Conservation (phyloP, 2,113 vertebrate genomes). For the Sorex araneus region DNA sequence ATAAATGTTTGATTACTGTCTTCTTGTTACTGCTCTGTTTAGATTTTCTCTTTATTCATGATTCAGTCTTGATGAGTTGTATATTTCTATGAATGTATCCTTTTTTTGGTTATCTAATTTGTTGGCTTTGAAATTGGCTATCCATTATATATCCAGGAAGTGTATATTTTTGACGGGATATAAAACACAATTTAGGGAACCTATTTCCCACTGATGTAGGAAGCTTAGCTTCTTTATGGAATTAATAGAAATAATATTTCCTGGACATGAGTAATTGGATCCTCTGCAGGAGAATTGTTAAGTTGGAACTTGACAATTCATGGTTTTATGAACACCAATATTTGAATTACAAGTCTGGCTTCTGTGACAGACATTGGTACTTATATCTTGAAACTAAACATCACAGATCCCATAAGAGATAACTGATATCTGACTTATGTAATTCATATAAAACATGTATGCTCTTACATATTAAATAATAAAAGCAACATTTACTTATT, state of each 20-base stretch:
- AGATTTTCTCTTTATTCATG: not conserved
- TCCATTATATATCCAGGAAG: not conserved
- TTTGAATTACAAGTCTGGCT: not conserved
- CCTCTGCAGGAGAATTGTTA: not conserved
- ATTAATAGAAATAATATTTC: not conserved
- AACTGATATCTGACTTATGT: not conserved
- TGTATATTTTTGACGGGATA: not conserved
- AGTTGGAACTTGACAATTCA: not conserved
- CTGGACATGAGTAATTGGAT: not conserved
- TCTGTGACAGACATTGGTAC: not conserved
- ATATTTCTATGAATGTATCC: not conserved
- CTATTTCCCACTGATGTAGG: not conserved
- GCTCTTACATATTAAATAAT: slow-evolving; percentile 17
- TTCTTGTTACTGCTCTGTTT: not conserved
- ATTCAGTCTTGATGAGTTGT: not conserved
- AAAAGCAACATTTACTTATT: not conserved
- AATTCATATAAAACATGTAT: slow-evolving; percentile 45
- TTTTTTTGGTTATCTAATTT: not conserved
- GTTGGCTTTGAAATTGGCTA: not conserved
- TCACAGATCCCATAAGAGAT: not conserved
- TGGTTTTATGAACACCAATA: slow-evolving; percentile 10
- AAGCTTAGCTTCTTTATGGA: not conserved
- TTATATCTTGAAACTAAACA: slow-evolving; percentile 13
- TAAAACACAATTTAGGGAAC: slow-evolving; percentile 12
- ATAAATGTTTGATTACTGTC: not conserved